phyloP scores from a whole-genome alignment of 2,113 vertebrate species.

The Syngnathus scovelli region DNA sequence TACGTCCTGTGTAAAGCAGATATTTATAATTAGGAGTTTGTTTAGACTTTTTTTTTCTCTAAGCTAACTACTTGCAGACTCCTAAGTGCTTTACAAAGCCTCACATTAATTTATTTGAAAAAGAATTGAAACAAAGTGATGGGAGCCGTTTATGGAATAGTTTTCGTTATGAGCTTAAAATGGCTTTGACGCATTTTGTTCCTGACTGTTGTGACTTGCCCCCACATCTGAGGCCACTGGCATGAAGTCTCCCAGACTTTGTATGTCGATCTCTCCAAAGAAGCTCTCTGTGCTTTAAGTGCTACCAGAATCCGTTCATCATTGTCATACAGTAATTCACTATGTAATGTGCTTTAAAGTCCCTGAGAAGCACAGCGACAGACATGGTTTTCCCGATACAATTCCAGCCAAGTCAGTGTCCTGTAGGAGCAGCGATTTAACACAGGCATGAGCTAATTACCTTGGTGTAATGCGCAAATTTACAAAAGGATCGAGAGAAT shows the following conservation, averaged over 20 bases:
- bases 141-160: too few relatives aligned
- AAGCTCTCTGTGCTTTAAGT: constrained; percentile 17
- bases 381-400: constrained; percentile 55
- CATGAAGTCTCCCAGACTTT: constrained; percentile 15
- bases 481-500: constrained; percentile 64
- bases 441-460: constrained; percentile 73
- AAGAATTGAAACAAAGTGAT: too few relatives aligned
- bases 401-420: constrained; percentile 59
- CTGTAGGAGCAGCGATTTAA: constrained; percentile 66
- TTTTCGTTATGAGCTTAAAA: too few relatives aligned
- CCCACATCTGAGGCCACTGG: not conserved
- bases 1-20: too few relatives aligned
- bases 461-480: constrained; percentile 58
- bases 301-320: constrained; percentile 60
- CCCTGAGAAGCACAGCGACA: constrained; percentile 55
- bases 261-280: constrained; percentile 26
- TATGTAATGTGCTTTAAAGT: constrained; percentile 63
- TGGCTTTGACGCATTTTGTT: too few relatives aligned
- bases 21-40: too few relatives aligned
- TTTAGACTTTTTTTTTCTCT: too few relatives aligned
- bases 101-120: too few relatives aligned
- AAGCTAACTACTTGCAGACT: too few relatives aligned
- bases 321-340: constrained; percentile 66
- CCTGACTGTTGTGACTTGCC: not conserved
- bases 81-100: too few relatives aligned